Evolutionary conservation across 92 coral and sea anemone genomes (phyloP).

Genomic region (Parazoanthus darwini): DNA sequence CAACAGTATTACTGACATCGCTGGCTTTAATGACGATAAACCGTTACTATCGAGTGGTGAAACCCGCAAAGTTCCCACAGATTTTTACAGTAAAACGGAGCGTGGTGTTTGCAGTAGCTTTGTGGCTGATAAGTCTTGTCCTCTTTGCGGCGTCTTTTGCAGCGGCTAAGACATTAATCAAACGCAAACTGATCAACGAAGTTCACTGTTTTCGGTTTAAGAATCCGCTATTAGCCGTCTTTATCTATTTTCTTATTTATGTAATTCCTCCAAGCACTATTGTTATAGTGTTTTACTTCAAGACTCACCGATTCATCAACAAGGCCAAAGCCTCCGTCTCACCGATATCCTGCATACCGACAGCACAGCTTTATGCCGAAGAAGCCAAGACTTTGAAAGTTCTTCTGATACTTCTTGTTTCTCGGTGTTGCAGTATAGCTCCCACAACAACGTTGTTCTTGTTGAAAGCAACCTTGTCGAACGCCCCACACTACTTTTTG

Average conservation of each 20-base stretch:
- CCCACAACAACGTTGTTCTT: not conserved
- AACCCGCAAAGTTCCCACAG: not conserved
- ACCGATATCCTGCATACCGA: not conserved
- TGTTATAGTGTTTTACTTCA: not conserved
- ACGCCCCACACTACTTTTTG: not conserved
- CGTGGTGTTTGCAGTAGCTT: not conserved
- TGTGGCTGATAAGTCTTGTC: not conserved
- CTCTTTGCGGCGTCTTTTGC: not conserved
- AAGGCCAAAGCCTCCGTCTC: not conserved
- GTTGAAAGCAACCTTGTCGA: not conserved
- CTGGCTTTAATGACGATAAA: slow-evolving; percentile 9
- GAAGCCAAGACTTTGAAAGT: slow-evolving; percentile 16
- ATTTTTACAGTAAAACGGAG: not conserved
- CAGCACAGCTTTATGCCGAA: not conserved
- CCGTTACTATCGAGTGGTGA: slow-evolving; percentile 1
- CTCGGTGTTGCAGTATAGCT: not conserved
- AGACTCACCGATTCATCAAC: not conserved
- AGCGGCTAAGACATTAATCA: not conserved
- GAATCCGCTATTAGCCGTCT: not conserved
- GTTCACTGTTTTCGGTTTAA: not conserved
- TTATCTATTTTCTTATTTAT: not conserved
- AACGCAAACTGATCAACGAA: not conserved
- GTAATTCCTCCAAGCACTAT: not conserved
- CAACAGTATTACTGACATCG: not conserved
- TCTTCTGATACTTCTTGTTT: not conserved